phyloP scores from a whole-genome alignment of 1,140 invertebrate genomes.

The Eumeta japonica region DNA sequence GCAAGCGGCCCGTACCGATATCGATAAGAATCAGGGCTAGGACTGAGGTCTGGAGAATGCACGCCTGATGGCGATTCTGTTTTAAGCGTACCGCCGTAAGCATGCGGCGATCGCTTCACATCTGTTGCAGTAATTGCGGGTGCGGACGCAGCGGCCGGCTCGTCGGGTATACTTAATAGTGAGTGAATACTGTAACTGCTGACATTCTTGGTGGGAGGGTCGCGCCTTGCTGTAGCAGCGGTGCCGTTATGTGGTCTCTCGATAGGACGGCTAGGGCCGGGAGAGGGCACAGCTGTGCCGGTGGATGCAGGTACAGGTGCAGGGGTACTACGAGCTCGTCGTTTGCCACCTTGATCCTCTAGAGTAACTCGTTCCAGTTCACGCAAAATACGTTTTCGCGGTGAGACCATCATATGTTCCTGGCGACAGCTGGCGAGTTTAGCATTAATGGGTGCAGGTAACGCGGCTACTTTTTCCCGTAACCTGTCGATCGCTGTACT shows the following conservation, averaged over 20 bases:
- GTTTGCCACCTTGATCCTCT: constrained; percentile 60
- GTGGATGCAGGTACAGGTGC: constrained; percentile 5
- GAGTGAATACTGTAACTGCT: constrained; percentile 79
- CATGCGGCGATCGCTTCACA: constrained; percentile 34
- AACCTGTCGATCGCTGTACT: constrained; percentile 48
- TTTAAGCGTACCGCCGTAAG: constrained; percentile 33
- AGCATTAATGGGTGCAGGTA: constrained; percentile 46
- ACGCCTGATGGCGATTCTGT: constrained; percentile 42
- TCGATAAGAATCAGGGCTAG: constrained; percentile 37
- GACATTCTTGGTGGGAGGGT: constrained; percentile 50
- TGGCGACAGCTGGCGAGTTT: constrained; percentile 47
- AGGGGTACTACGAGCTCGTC: constrained; percentile 43
- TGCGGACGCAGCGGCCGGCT: constrained; percentile 29
- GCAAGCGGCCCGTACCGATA: constrained; percentile 29
- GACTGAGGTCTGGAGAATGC: constrained; percentile 43
- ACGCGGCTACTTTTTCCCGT: constrained; percentile 40
- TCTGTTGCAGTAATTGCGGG: too few species aligned
- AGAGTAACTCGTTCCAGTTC: constrained; percentile 72
- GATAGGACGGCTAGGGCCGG: constrained; percentile 21
- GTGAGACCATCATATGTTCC: constrained; percentile 62
- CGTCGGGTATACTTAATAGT: constrained; percentile 61
- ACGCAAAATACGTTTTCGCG: constrained; percentile 70
- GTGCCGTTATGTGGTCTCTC: constrained; percentile 25
- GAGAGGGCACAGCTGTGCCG: constrained; percentile 23
- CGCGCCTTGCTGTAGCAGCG: constrained; percentile 23